phyloP scores from a whole-genome alignment of 2,797 vertebrate genomes.

The Acanthurus leucopareius region DNA sequence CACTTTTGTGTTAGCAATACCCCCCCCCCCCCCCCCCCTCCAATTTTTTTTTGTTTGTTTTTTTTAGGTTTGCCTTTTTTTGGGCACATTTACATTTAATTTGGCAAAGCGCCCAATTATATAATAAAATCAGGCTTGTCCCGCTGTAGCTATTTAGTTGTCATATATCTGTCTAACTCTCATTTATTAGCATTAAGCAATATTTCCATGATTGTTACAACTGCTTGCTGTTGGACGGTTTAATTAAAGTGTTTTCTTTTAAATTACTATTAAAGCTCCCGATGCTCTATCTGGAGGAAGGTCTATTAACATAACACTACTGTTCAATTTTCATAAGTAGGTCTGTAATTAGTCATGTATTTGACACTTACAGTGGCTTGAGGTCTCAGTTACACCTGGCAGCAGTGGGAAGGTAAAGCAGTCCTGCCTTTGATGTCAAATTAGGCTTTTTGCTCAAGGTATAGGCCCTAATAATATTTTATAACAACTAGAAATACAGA shows the following conservation, averaged over 20 bases:
- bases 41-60: too few species aligned
- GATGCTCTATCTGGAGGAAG: constrained; percentile 93
- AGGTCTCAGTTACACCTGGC: constrained; percentile 69
- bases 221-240: constrained; percentile 87
- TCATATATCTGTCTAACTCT: neutral
- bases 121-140: neutral
- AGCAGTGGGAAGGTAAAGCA: constrained; percentile 53
- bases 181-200: constrained; percentile 54
- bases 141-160: neutral
- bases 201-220: constrained; percentile 47
- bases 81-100: too few species aligned
- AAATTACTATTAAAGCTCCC: constrained; percentile 85
- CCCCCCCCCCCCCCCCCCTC: too few species aligned
- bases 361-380: constrained; percentile 91
- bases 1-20: too few species aligned
- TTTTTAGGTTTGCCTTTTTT: too few species aligned
- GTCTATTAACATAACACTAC: constrained; percentile 98
- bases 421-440: constrained; percentile 33
- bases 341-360: constrained; percentile 96
- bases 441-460: constrained; percentile 31
- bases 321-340: constrained; percentile 98
- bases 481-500: constrained; percentile 8
- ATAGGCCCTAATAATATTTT: constrained; percentile 24
- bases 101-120: too few species aligned
- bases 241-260: constrained; percentile 88